Base-by-base conservation (phyloP, 2,797 vertebrate genomes). In the Dendrocincla fuliginosa region DNA sequence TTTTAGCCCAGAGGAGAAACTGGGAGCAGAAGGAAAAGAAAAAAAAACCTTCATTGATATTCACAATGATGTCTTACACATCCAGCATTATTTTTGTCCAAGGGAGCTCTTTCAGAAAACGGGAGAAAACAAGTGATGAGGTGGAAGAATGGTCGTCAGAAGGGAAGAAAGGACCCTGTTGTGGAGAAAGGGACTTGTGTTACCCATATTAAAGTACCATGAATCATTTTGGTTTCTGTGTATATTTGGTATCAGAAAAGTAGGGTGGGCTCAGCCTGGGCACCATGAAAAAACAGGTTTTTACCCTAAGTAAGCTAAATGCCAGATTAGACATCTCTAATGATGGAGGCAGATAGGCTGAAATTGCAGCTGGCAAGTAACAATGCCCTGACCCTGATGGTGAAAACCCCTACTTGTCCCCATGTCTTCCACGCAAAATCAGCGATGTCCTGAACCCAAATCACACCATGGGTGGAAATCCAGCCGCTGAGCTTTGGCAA, bases 1-100 rank as follows among this genome's bases (percentile, higher is more conserved):
- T 97, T 96, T 89, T 88, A 81, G 92, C 89, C 87, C 87, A 69
- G 59, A 73, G 75, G 32, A 93, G 91, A 84, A 93, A 82, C 78
- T 56, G 69, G 42, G 77, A 96, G 90, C 89, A 93, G 76, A 73
- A 84, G 77, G 63, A 84, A 63, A 92, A 86, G 77, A 59, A 84
- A 87, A 65, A 61, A 55, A 2, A 50, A 5, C 63, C 94, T 94
- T 97, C 82, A 96, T 96, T 97, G 85, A 91, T 97, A 97, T 97
- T 97, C 97, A 95, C 91, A 80, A 73, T 46, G 87, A 80, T 79
- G 77, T 83, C 91, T 92, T 94, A 68, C 91, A 89, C 41, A 80
- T 68, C 64, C 95, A 94, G 93, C 84, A 68, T 96, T 94, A 88
- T 89, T 96, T 91, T 89, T 97, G 92, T 94, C 74, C 78, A 44